Percentiles rank a stretch among this genome's conserved stretches.
Evolutionary conservation across 2,888 invertebrate species (phyloP).

Genomic region (Perithous albicinctus): DNA sequence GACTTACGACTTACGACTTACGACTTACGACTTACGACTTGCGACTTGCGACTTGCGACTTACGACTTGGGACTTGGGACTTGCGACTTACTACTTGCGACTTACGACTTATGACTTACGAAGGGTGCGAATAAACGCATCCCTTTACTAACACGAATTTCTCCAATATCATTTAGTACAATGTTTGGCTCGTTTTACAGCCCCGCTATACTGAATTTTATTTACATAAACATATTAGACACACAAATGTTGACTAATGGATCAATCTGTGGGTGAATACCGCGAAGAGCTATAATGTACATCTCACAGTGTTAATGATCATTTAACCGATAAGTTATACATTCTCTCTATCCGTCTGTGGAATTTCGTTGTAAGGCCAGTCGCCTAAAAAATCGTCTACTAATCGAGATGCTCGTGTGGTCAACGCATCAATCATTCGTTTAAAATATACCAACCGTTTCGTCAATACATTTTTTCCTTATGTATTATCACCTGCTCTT

Average conservation of each 20-base stretch:
- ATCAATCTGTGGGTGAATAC: neutral
- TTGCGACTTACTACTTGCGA: no score
- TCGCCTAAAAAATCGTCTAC: neutral
- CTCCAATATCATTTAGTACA: neutral
- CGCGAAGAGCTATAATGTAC: neutral
- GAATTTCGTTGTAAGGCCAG: neutral
- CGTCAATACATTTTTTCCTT: neutral
- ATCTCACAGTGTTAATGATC: neutral
- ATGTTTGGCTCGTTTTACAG: no score
- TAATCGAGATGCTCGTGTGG: slow-evolving; percentile 13
- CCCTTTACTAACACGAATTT: neutral
- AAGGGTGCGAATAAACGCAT: neutral
- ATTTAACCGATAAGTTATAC: neutral
- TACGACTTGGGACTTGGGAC: no score
- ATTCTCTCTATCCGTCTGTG: no score
- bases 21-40: no score
- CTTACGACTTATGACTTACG: no score
- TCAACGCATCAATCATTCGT: slow-evolving; percentile 36
- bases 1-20: no score
- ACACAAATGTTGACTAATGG: neutral
- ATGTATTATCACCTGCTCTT: slow-evolving; percentile 2
- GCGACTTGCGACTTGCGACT: no score
- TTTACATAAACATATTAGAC: neutral
- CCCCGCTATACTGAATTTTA: neutral
- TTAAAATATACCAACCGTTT: slow-evolving; percentile 10